A percentile compares a stretch with the other conserved stretches of the same genome.
Conservation (phyloP, 2,888 invertebrate species). For the Lithophane socia region DNA sequence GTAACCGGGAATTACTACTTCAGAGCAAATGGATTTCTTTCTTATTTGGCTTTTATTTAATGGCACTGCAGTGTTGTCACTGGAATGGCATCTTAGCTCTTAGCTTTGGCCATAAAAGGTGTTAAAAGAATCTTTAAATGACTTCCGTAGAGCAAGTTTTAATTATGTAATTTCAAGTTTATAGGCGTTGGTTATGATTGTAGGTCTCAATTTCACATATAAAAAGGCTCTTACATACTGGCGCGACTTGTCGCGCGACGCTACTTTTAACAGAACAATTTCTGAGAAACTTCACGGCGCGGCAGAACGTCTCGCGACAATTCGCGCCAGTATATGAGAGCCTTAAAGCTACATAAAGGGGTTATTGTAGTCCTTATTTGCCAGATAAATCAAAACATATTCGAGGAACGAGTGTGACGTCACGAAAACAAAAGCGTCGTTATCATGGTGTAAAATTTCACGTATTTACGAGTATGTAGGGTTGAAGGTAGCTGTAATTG, state of each 20-base stretch:
- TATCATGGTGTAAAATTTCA: constrained; percentile 49
- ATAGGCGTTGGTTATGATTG: neutral
- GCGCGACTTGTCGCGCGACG: too few species aligned
- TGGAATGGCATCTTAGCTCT: constrained; percentile 15
- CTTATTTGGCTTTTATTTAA: constrained; percentile 67
- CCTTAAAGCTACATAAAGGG: neutral
- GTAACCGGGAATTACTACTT: constrained; percentile 66
- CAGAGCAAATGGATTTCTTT: constrained; percentile 69
- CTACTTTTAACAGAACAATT: too few species aligned
- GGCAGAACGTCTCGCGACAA: too few species aligned
- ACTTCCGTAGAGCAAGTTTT: constrained; percentile 5
- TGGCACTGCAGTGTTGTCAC: constrained; percentile 41
- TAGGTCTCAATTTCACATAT: constrained; percentile 2
- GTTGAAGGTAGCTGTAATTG: constrained; percentile 81
- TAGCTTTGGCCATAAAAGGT: neutral
- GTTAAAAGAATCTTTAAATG: constrained; percentile 16
- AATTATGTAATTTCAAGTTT: constrained; percentile 6
- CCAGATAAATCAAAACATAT: constrained; percentile 36
- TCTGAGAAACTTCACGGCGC: too few species aligned
- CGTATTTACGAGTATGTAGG: constrained; percentile 68
- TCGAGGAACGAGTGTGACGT: constrained; percentile 9
- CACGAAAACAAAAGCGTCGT: constrained; percentile 48
- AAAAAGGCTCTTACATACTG: too few species aligned
- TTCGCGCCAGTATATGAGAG: too few species aligned
- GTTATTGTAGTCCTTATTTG: constrained; percentile 11